Evolutionary conservation across 2,797 vertebrate species (phyloP).

Genomic region (Sebastes nivosus): DNA sequence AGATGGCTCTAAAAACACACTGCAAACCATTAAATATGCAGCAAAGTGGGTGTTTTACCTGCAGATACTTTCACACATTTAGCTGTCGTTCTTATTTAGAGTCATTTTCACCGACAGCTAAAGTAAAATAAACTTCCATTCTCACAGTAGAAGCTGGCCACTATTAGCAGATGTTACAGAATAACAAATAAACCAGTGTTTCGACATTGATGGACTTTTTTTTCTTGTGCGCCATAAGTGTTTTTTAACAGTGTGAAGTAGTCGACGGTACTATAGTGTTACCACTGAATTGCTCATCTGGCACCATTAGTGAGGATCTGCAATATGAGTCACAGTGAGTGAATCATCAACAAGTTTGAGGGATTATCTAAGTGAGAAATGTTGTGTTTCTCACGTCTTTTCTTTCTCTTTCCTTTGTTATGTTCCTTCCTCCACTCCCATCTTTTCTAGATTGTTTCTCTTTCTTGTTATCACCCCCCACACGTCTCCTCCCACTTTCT

Average conservation of each 20-base stretch:
- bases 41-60: not conserved
- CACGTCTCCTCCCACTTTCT: not conserved
- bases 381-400: not conserved
- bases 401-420: not conserved
- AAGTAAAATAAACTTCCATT: not conserved
- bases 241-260: not conserved
- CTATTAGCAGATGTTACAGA: too few relatives aligned
- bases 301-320: constrained; percentile 20
- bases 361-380: constrained; percentile 27
- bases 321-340: constrained; percentile 32
- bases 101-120: not conserved
- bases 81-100: not conserved
- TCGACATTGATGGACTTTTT: not conserved
- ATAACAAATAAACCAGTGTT: too few relatives aligned
- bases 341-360: not conserved
- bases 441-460: not conserved
- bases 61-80: not conserved
- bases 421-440: rapidly evolving
- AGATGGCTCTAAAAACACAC: not conserved
- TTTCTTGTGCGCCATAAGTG: not conserved
- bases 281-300: not conserved
- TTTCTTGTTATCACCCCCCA: not conserved
- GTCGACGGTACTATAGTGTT: not conserved
- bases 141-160: not conserved
- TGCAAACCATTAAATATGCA: not conserved